Evolutionary conservation across 2,113 vertebrate genomes (phyloP).

Genomic region (Cavia porcellus): DNA sequence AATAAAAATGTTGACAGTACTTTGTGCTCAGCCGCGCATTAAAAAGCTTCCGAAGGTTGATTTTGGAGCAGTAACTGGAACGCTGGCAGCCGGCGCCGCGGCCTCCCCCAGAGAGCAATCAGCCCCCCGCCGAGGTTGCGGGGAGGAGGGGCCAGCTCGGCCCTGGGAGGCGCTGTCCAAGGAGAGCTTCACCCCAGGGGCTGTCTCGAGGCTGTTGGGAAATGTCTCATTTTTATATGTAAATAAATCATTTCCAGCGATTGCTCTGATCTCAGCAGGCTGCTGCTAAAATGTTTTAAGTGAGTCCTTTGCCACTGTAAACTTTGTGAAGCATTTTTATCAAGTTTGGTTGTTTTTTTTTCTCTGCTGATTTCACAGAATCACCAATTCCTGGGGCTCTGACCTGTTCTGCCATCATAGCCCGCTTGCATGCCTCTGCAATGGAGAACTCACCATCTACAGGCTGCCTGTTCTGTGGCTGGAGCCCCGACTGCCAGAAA

Average conservation of each 20-base stretch:
- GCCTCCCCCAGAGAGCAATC: constrained; percentile 84
- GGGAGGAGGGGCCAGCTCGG: constrained; percentile 9
- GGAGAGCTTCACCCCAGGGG: constrained; percentile 76
- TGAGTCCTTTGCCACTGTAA: constrained; percentile 67
- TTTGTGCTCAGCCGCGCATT: constrained; percentile 64
- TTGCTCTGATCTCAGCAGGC: constrained; percentile 78
- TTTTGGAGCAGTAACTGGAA: constrained; percentile 78
- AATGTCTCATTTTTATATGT: constrained; percentile 86
- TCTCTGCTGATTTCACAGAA: constrained; percentile 1
- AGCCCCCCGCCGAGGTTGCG: constrained; percentile 75
- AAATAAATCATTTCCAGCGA: constrained; percentile 87
- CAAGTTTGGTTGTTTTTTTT: constrained; percentile 72
- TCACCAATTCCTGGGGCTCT: background rate
- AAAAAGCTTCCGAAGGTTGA: constrained; percentile 74
- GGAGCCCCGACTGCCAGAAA: accelerated
- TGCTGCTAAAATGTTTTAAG: constrained; percentile 84
- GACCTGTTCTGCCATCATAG: background rate
- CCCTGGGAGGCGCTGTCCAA: constrained; percentile 70
- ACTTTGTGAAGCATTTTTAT: constrained; percentile 76
- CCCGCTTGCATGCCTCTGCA: background rate
- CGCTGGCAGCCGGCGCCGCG: background rate
- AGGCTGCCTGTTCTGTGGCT: background rate
- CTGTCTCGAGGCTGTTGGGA: constrained; percentile 72
- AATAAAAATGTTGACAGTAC: constrained; percentile 72
- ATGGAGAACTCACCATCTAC: background rate